A percentile compares a stretch with the other conserved stretches of the same genome.
Conservation (phyloP, 2,797 vertebrate genomes). For the Myotis vivesi region DNA sequence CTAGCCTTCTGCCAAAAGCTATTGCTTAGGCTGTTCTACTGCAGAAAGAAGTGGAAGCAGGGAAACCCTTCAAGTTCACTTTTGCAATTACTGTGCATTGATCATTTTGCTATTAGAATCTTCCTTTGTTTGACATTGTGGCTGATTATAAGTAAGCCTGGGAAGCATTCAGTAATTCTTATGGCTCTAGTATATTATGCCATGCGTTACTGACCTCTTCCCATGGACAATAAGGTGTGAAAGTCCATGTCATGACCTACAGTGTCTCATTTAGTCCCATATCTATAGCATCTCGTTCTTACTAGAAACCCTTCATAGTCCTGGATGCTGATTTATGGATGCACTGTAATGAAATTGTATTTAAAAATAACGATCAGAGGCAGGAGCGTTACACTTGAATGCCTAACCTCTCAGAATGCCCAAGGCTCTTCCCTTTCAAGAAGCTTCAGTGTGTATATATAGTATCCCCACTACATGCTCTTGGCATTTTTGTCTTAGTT, state of each 20-base stretch:
- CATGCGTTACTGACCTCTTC: conserved; percentile 32
- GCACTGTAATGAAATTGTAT: conserved; percentile 44
- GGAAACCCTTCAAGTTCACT: not conserved
- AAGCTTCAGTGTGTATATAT: conserved; percentile 65
- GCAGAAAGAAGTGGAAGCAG: not conserved
- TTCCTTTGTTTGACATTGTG: conserved; percentile 61
- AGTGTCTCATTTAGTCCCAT: conserved; percentile 30
- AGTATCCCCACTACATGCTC: conserved; percentile 59
- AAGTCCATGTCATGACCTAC: not conserved
- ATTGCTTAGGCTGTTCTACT: not conserved
- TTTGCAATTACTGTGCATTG: conserved; percentile 45
- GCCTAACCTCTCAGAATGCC: conserved; percentile 52
- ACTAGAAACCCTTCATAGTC: not conserved
- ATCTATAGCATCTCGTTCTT: conserved; percentile 17
- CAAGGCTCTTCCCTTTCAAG: conserved; percentile 53
- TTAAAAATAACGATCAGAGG: conserved; percentile 62
- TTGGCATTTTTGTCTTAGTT: conserved; percentile 22
- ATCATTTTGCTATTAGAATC: conserved; percentile 48
- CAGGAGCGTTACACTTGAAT: not conserved
- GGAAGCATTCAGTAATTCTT: conserved; percentile 61
- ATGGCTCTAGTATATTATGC: conserved; percentile 50
- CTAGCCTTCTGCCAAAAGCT: conserved; percentile 23
- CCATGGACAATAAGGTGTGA: not conserved
- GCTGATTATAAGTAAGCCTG: conserved; percentile 51
- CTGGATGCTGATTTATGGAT: conserved; percentile 61